Base-by-base conservation (phyloP, 2,888 invertebrate species). In the Myathropa florea region DNA sequence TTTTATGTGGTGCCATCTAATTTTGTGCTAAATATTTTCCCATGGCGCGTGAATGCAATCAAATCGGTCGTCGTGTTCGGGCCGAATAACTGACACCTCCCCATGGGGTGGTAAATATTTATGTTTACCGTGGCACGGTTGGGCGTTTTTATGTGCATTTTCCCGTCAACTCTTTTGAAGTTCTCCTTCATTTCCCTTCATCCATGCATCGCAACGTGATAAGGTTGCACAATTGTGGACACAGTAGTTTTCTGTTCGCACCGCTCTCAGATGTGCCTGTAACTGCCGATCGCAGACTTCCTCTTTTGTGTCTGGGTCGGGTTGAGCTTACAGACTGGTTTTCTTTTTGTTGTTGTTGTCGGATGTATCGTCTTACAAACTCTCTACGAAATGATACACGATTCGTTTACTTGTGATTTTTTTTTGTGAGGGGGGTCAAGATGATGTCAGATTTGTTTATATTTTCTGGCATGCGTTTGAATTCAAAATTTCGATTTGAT, bases 301-400 rank as follows among this genome's bases (percentile, higher is more conserved):
- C 59, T 70, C 53, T 36, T 18, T 59, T 63, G 18, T 71, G 61
- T 61, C 59, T 63, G 46, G 65, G 80, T 80, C 68, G 79, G 72
- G 65, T 26, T 72, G 33, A 55, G 59, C 36, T 36, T 59, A n/a
- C 33, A 73, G 60, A 85, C 85, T 73, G 81, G 85, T 85, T 81
- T 75, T 39, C 2, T 63, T 68, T 77, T 61, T 46, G 55, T 28
- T 2, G n/a, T 21, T 39, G 53, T 26, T 7, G 21, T 7, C 46
- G 18, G 23, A n/a, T 30, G 67, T 53, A 36, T 77, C 65, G 14
- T 78, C 26, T 68, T 73, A 12, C 46, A 67, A 60, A 72, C 60
- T 3, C 4, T 1, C 18, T 18, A 14, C 53, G 18, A 6, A 53
- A 14, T 21, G 10, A n/a, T 53, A 14, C 55, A 53, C 46, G 46